Base-by-base conservation (phyloP, 2,113 vertebrate species). In the Emydura subglobosa region DNA sequence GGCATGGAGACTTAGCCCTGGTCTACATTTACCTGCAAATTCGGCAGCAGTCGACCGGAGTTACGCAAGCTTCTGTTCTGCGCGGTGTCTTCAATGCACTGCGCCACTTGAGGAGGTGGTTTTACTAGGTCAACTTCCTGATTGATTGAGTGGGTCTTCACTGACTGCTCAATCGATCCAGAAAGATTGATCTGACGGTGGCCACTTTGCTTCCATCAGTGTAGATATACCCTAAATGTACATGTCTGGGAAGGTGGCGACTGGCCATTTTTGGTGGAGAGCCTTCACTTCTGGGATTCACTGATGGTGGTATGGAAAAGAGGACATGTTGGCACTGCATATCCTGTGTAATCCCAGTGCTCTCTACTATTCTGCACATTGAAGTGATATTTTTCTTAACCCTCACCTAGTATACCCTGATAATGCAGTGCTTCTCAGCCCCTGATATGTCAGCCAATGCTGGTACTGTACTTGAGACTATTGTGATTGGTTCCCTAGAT, bases 371-470 rank as follows among this genome's bases (percentile, higher is more conserved):
- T 8, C 9, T 14, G 9, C 14, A 3, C 3, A 16, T 4, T 19
- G 17, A 57, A 85, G 6, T 0, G 0, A 31, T 79, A 3, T 16
- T 24, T 2, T 80, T 9, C 7, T 88, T 25, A 50, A 6, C 5
- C 16, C 16, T 88, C 5, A 50, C 27, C 21, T 29, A 78, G 53
- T 78, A 50, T 24, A 81, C 2, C 65, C 44, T 84, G 74, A 25
- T 68, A 27, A 34, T 42, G 17, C 5, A 83, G 72, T 4, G 31
- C 6, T 47, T 95, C 39, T 17, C 31, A 85, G 14, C 10, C 83
- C 74, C 13, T 25, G 19, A 59, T 8, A 59, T 19, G 53, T 1
- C 0, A 31, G 6, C 16, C 5, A 42, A 0, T 0, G 1, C 21
- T 79, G 22, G 1, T 65, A 61, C 25, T 65, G 59, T 34, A 65